These are phyloP conservation scores for Mesocentrotus franciscanus DNA, from an alignment of 53 echinoderm and acorn worm species.

Conservation along the genomic window DNA sequence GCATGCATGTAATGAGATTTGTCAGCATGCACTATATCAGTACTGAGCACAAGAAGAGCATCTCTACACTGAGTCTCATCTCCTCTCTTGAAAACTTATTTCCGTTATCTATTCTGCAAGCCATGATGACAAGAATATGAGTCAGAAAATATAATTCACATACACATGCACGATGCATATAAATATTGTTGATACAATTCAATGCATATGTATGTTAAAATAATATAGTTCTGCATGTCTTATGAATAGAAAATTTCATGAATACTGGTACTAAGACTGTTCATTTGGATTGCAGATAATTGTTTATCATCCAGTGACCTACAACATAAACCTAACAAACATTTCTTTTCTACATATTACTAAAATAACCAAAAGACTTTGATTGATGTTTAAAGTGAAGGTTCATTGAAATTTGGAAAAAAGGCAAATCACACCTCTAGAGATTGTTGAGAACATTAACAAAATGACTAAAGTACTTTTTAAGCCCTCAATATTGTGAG, in stretches of 20 bases:
- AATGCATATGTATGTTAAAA: not conserved
- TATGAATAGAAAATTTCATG: not conserved
- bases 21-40: not conserved
- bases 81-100: not conserved
- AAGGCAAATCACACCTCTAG: no score
- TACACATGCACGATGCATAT: not conserved
- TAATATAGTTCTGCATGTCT: not conserved
- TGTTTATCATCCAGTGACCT: no score
- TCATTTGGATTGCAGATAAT: not conserved
- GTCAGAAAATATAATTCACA: not conserved
- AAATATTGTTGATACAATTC: not conserved
- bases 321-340: no score
- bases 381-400: no score
- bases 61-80: not conserved
- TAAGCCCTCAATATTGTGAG: no score
- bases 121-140: not conserved
- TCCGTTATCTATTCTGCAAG: not conserved
- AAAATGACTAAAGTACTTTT: no score
- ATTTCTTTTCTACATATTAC: no score
- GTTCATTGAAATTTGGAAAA: no score
- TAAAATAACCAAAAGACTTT: no score
- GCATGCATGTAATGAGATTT: not conserved
- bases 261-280: not conserved
- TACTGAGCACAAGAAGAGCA: not conserved
- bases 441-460: no score